A percentile compares a stretch with the other conserved stretches of the same genome.
These are phyloP conservation scores for Xestobium rufovillosum DNA, from an alignment of 2,888 invertebrate species.

Conservation along the genomic window DNA sequence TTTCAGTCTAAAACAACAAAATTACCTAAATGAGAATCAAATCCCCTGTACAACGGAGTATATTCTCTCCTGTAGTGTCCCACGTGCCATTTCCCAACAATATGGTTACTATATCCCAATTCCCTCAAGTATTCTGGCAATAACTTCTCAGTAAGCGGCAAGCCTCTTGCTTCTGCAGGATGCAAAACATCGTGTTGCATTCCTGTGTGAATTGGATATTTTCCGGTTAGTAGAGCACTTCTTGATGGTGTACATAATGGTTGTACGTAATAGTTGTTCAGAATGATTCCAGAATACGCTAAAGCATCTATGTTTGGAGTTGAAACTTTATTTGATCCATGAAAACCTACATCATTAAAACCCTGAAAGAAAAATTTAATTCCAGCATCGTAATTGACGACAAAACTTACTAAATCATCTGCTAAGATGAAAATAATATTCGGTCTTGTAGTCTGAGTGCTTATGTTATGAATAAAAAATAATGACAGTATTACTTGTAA, in stretches of 20 bases:
- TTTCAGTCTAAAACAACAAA: too few species aligned
- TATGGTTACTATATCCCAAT: conserved; percentile 72
- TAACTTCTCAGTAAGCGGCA: conserved; percentile 72
- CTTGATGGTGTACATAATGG: conserved; percentile 88
- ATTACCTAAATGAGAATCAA: conserved; percentile 60
- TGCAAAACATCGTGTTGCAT: conserved; percentile 72
- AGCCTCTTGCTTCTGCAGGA: conserved; percentile 72
- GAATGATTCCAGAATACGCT: conserved; percentile 73
- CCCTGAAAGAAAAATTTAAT: conserved; percentile 60
- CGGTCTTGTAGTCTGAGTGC: too few species aligned
- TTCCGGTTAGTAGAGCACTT: conserved; percentile 83
- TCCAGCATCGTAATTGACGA: too few species aligned
- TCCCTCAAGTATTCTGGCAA: conserved; percentile 75
- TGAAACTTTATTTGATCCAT: conserved; percentile 79
- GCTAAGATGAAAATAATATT: conserved; percentile 78
- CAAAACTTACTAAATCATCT: conserved; percentile 83
- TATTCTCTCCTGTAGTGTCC: conserved; percentile 66
- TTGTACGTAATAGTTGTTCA: conserved; percentile 84
- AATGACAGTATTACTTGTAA: too few species aligned
- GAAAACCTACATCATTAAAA: conserved; percentile 90
- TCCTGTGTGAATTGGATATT: conserved; percentile 83
- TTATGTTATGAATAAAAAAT: too few species aligned
- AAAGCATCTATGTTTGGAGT: conserved; percentile 89
- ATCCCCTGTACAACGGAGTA: conserved; percentile 59
- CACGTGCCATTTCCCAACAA: conserved; percentile 88